Evolutionary conservation across 2,888 invertebrate genomes (phyloP).

Genomic region (Drosophila paracracens): DNA sequence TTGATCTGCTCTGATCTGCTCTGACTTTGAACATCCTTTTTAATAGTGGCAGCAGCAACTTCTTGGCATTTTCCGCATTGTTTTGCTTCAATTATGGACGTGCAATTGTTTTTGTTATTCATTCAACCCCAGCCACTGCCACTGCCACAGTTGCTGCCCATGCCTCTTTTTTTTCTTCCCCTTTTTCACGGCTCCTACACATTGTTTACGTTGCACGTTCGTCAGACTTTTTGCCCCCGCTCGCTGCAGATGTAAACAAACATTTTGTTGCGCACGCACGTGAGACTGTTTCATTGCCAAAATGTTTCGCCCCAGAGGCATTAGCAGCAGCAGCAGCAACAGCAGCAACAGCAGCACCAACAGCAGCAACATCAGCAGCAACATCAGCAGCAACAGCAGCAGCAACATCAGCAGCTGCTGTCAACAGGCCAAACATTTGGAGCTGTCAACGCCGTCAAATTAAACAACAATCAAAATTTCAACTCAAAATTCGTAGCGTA

Average conservation of each 20-base stretch:
- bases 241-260: constrained; percentile 49
- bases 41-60: constrained; percentile 4
- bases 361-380: background rate
- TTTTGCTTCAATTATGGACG: constrained; percentile 74
- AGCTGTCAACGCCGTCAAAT: constrained; percentile 61
- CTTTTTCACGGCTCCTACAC: background rate
- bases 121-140: constrained; percentile 12
- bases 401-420: constrained; percentile 39
- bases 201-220: constrained; percentile 58
- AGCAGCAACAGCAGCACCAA: too few species aligned
- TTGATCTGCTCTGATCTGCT: background rate
- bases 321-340: constrained; percentile 16
- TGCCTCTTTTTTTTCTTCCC: background rate
- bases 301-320: constrained; percentile 44
- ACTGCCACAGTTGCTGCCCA: background rate
- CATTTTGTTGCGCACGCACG: constrained; percentile 23
- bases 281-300: constrained; percentile 54
- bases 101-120: constrained; percentile 55
- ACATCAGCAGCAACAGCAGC: accelerated
- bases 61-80: constrained; percentile 37
- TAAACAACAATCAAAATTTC: constrained; percentile 38
- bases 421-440: constrained; percentile 49
- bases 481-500: constrained; percentile 41
- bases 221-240: constrained; percentile 18
- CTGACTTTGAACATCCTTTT: constrained; percentile 36